Evolutionary conservation across 1,140 invertebrate genomes (phyloP), one percentile per base, ranked within the genome.

Genomic region (Hestina assimilis): DNA sequence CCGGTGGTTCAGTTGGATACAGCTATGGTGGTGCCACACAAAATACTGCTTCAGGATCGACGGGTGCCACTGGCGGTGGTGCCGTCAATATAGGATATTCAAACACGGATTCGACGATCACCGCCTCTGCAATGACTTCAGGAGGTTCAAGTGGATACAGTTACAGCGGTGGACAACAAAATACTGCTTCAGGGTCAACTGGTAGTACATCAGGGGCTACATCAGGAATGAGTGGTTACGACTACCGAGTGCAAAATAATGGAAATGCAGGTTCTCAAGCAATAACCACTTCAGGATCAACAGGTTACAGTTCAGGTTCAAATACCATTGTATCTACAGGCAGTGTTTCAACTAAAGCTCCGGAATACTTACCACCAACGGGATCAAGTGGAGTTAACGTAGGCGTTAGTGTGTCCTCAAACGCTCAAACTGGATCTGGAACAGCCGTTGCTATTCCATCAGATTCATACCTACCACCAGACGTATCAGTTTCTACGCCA

Each of bases 331-430:
- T 42, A 8, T 42, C 42, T 43, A 33, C 35, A 9, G 11, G n/a
- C 4, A 57, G 45, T 5, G 59, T 69, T 1, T 77, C 75, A 11
- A 82, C 79, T 8, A 76, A 69, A 33, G 72, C 76, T 11, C 73
- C 75, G 12, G 60, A 72, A 52, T 80, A 83, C 71, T 72, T 80
- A 45, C 77, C 79, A 2, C 79, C 75, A 17, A 41, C 31, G 21
- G 46, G 28, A 26, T 17, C 38, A 28, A 21, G 23, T 28, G 47
- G 11, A 56, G 57, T 35, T 6, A 48, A 35, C 19, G 17, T 12
- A 29, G 33, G 35, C 21, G 29, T 48, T 19, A 70, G 46, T 46
- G 47, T 62, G 15, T 24, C 45, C n/a, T 53, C 41, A 33, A 61
- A 53, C 48, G 41, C 35, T 55, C 50, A 64, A 28, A 40, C 50